Base-by-base conservation (phyloP, 2,888 invertebrate genomes). In the Brenthis daphne region DNA sequence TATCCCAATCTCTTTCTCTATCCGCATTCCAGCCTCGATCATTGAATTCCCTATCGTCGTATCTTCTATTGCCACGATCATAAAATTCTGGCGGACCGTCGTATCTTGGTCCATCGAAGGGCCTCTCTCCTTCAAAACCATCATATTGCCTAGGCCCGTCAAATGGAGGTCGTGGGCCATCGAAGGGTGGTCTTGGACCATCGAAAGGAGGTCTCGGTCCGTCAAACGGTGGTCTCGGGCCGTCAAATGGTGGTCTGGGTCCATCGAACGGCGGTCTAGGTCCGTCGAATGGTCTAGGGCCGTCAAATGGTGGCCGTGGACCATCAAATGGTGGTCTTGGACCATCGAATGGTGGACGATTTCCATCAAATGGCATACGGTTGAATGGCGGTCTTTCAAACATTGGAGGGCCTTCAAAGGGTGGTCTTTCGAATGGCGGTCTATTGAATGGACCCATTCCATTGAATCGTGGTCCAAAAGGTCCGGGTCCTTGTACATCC, bases 391-490 rank as follows among this genome's bases (percentile, higher is more conserved):
- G 85, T 6, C 84, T 79, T 48, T 87, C 83, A 67, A 84, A 84
- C 58, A 83, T 76, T 57, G 82, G 81, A 14, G 83, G 82, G 0
- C 84, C 83, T 6, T 86, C 91, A 70, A 85, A 85, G 0, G 86
- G 87, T 0, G 86, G 86, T 14, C 86, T 74, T 24, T 86, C 82
- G 60, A 83, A 84, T 1, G 83, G 81, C 55, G 83, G 81, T 37
- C 87, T 75, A 69, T 80, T 80, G 76, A 87, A 89, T 6, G 90
- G 86, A 0, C 87, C 88, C 87, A 85, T 90, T 70, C 91, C 92
- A 78, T 90, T 92, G 76, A 92, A 93, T 5, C 92, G 82, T 3
- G 90, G 88, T 16, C 87, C 89, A 72, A 88, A 89, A 1, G 87
- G 86, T 14, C 75, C 76, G 0, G 80, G 77, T 8, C 84, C 82